These are phyloP conservation scores for Phylloscopus collybita DNA, from an alignment of 2,797 vertebrate species.

Conservation along the genomic window DNA sequence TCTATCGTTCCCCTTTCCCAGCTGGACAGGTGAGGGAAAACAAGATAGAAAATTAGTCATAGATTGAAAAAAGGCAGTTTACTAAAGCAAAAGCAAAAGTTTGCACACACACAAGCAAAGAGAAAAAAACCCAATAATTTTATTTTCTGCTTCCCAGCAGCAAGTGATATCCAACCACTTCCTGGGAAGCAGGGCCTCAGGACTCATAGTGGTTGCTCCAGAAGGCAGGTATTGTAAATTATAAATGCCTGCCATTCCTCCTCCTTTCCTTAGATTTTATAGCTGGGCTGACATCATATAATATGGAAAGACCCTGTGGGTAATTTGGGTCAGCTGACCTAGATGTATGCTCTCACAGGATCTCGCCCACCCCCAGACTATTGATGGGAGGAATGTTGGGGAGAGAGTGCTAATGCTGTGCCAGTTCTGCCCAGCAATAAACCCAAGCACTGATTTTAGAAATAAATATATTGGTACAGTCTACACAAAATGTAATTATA, in stretches of 20 bases:
- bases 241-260: not conserved
- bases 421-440: not conserved
- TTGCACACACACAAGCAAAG: not conserved
- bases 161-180: not conserved
- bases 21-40: not conserved
- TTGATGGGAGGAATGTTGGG: not conserved
- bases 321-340: not conserved
- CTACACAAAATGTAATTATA: not conserved
- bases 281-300: not conserved
- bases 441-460: not conserved
- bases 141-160: not conserved
- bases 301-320: not conserved
- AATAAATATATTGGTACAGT: not conserved
- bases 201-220: accelerated
- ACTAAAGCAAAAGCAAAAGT: not conserved
- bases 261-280: not conserved
- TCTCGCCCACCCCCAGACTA: too few relatives aligned
- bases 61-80: not conserved
- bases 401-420: not conserved
- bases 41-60: not conserved
- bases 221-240: not conserved
- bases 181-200: not conserved
- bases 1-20: not conserved
- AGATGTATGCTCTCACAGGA: not conserved
- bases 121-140: not conserved